phyloP scores from a whole-genome alignment of 2,888 invertebrate genomes.

The Tetragnatha montana region DNA sequence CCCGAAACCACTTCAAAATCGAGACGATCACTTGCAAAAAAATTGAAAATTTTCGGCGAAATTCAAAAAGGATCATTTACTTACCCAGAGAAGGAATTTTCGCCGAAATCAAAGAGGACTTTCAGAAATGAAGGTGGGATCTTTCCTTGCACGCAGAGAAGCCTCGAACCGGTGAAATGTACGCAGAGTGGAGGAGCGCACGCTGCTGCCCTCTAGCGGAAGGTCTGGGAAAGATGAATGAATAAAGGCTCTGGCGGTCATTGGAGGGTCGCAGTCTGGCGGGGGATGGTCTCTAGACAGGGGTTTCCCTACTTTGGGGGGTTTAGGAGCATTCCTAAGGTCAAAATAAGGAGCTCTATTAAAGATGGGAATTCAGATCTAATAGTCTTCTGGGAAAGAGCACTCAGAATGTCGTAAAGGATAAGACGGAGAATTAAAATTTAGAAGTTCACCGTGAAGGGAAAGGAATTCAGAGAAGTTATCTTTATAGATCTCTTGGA shows the following conservation, averaged over 20 bases:
- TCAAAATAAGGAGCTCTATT: not conserved
- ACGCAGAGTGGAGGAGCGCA: slow-evolving; percentile 58
- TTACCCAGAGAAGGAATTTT: slow-evolving; percentile 41
- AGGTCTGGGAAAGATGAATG: slow-evolving; percentile 53
- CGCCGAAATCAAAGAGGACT: slow-evolving; percentile 45
- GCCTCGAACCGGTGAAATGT: slow-evolving; percentile 64
- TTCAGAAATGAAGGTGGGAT: slow-evolving; percentile 51
- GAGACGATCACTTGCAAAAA: not conserved
- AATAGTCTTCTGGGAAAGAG: no score
- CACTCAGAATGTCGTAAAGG: no score
- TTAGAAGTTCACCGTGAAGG: no score
- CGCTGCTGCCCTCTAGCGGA: slow-evolving; percentile 69
- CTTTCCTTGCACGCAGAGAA: slow-evolving; percentile 36
- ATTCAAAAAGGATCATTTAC: slow-evolving; percentile 24
- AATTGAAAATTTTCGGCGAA: slow-evolving; percentile 11
- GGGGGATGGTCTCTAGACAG: no score
- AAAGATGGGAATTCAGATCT: not conserved
- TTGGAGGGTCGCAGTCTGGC: not conserved
- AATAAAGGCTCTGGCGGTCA: slow-evolving; percentile 14
- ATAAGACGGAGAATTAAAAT: no score
- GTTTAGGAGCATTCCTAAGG: no score
- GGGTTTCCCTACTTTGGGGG: no score
- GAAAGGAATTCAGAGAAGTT: no score
- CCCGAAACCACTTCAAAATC: not conserved
- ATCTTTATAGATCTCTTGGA: no score